Base-by-base conservation (phyloP, 2,888 invertebrate species). In the Eutolmus rufibarbis region DNA sequence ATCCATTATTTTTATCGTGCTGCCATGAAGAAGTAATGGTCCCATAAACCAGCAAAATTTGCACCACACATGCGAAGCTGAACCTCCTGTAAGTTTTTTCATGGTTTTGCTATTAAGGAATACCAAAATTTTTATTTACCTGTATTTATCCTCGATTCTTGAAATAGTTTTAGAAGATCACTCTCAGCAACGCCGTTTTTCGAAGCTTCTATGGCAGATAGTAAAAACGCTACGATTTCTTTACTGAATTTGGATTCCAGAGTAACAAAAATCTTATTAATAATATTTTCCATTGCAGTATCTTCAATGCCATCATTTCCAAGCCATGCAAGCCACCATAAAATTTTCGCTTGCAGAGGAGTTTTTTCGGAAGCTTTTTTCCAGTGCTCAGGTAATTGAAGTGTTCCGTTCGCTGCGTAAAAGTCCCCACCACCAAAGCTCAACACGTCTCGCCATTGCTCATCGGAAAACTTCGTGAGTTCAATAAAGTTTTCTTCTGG, bases 181-280 rank as follows among this genome's bases (percentile, higher is more conserved):
- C 96, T 96, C 90, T 97, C 96, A 28, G 96, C 95, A 77, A 97
- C 93, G 2, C 97, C 97, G 91, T 96, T 95, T 86, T 96, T 94
- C 8, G 97, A 95, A 3, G 96, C 95, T 0, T 96, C 95, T 87
- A 97, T 93, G 88, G 97, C 94, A 2, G 96, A 95, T 56, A 97
- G 93, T 86, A 96, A 95, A 84, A 94, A 93, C 90, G 94, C 94
- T 19, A 96, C 95, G 89, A 95, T 94, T 40, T 95, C 94, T 57
- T 93, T 93, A 0, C 96, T 96, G 78, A 96, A 93, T 82, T 96
- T 95, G 1, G 94, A 94, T 91, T 96, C 95, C 87, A 97, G 93
- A 91, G 96, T 95, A 87, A 94, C 92, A 89, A 94, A 94, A 89
- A 96, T 93, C 91, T 96, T 96, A 43, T 95, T 94, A 77, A 94